Percentiles rank a stretch among this genome's conserved stretches.
Conservation (phyloP, 2,797 vertebrate genomes). For the Falco novaeseelandiae region DNA sequence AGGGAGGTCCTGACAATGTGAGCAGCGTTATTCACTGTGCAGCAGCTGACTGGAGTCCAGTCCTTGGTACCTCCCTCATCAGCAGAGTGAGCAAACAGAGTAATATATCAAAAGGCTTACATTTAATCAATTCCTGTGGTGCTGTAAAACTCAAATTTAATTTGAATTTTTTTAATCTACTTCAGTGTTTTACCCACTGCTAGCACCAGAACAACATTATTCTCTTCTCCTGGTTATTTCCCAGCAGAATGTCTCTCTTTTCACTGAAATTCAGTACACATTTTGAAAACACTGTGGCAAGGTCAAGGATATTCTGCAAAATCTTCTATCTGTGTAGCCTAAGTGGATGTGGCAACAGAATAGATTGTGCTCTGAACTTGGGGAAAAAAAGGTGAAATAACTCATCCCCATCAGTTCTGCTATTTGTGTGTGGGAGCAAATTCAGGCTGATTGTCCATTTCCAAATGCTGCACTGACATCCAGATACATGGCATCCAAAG, state of each 20-base stretch:
- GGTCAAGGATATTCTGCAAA: not conserved
- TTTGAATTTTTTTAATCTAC: not conserved
- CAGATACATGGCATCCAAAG: not conserved
- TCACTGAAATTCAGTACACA: not conserved
- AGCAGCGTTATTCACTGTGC: rapidly evolving
- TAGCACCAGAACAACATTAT: not conserved
- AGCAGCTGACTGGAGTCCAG: not conserved
- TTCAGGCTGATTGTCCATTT: not conserved
- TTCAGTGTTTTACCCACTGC: not conserved
- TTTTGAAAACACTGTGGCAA: not conserved
- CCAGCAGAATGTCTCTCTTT: not conserved
- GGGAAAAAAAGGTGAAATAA: not conserved
- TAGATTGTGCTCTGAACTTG: not conserved
- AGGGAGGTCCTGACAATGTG: rapidly evolving
- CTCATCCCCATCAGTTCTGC: not conserved
- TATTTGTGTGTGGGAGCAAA: not conserved
- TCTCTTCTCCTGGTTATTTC: not conserved
- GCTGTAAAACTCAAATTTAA: not conserved
- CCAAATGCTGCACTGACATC: not conserved
- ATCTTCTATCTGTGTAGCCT: not conserved
- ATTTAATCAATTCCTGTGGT: not conserved
- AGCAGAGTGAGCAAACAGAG: not conserved
- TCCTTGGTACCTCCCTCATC: not conserved
- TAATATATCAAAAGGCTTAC: not conserved
- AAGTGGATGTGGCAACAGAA: not conserved